Evolutionary conservation across 2,797 vertebrate genomes (phyloP), one percentile per base, ranked within the genome.

Genomic region (Choloepus didactylus): DNA sequence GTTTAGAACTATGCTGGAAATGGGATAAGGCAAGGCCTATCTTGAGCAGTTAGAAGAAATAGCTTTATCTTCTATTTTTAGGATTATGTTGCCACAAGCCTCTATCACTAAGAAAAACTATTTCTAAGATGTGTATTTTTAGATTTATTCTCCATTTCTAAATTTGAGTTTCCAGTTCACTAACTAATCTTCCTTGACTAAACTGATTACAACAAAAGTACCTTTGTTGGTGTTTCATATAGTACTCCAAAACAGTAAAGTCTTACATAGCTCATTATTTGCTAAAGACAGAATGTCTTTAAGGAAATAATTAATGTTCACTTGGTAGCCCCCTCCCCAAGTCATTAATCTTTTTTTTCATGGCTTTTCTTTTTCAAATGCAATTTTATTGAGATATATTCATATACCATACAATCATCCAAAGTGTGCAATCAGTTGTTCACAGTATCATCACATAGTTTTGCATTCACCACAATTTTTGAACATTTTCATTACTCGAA

Each of bases 141-240:
- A 89, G 92, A 87, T 86, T 94, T 95, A 84, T 49, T 91, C 46
- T 92, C 70, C 7, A 15, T 86, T 95, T 96, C 83, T 96, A 85
- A 96, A 82, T 94, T 91, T 89, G 59, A 38, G 70, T 92, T 95
- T 93, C 54, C 54, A 77, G n/a, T 67, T 95, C 46, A 87, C 35
- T 73, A 29, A 69, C 14, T 72, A 62, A 59, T 41, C 51, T 80
- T 86, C 41, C 54, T 90, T 94, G 92, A 88, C 31, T 3, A 81
- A 76, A 70, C 81, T 72, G 41, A 16, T 85, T 54, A 38, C 14
- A 83, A 16, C 46, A 84, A 84, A 46, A 44, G 23, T n/a, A 46
- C 25, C 12, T 79, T 44, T n/a, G 12, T 1, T 79, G 44, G 9
- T 29, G 8, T 88, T 49, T 25, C 66, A 11, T 69, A 3, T 62